phyloP scores from a whole-genome alignment of 1,140 invertebrate species.

The Rhysida immarginata region DNA sequence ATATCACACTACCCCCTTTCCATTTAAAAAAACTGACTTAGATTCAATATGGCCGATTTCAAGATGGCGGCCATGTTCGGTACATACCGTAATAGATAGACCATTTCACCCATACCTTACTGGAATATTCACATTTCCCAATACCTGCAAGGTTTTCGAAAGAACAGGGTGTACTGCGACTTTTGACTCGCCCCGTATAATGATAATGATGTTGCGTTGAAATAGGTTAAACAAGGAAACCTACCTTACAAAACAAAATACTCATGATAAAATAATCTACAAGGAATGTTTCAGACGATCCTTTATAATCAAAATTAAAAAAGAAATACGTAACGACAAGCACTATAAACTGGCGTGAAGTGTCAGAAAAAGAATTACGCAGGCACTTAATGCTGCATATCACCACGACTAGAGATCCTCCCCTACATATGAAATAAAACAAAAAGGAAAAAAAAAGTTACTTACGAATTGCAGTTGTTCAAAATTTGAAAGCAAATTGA shows the following conservation, averaged over 20 bases:
- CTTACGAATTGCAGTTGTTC: neutral
- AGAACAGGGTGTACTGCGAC: no score
- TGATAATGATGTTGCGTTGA: no score
- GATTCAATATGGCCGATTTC: no score
- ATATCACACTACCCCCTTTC: no score
- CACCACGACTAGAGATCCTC: slow-evolving; percentile 69
- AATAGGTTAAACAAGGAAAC: slow-evolving; percentile 1
- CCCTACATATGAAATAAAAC: slow-evolving; percentile 26
- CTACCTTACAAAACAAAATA: slow-evolving; percentile 41
- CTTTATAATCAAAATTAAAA: slow-evolving; percentile 64
- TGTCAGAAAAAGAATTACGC: slow-evolving; percentile 77
- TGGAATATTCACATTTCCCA: no score
- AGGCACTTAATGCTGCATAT: slow-evolving; percentile 79
- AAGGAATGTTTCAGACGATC: slow-evolving; percentile 67
- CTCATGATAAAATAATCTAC: slow-evolving; percentile 84
- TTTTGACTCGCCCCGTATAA: no score
- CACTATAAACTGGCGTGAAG: slow-evolving; percentile 79
- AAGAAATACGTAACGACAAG: slow-evolving; percentile 80
- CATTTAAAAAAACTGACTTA: no score
- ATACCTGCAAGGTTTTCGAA: no score
- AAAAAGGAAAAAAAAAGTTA: neutral
- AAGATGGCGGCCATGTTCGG: no score
- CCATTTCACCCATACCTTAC: no score
- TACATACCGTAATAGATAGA: no score
- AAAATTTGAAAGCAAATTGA: neutral